Evolutionary conservation across 2,888 invertebrate genomes (phyloP).

Genomic region (Nycteola revayana): DNA sequence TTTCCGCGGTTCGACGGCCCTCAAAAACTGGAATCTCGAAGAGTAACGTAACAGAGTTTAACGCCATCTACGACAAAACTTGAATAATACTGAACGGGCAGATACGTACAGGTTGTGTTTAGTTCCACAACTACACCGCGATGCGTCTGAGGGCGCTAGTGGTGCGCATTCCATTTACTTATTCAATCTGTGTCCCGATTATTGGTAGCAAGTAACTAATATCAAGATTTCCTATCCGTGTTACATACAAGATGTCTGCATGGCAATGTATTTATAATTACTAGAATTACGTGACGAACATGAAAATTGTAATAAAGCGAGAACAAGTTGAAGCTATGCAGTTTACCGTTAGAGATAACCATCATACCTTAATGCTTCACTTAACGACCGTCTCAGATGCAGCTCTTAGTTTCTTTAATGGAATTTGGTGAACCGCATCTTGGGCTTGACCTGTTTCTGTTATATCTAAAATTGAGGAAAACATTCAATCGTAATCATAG

Average conservation of each 20-base stretch:
- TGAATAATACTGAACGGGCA: slow-evolving; percentile 16
- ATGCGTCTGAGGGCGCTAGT: slow-evolving; percentile 40
- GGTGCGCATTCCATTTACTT: slow-evolving; percentile 15
- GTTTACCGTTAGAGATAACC: slow-evolving; percentile 45
- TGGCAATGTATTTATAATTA: slow-evolving; percentile 35
- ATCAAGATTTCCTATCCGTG: slow-evolving; percentile 24
- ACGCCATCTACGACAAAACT: slow-evolving; percentile 39
- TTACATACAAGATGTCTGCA: slow-evolving; percentile 31
- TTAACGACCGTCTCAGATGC: slow-evolving; percentile 39
- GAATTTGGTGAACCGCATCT: slow-evolving; percentile 33
- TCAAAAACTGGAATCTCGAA: not conserved
- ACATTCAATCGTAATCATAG: not conserved
- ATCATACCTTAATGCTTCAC: slow-evolving; percentile 41
- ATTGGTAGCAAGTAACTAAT: slow-evolving; percentile 22
- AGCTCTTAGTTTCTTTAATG: slow-evolving; percentile 34
- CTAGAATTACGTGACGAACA: slow-evolving; percentile 32
- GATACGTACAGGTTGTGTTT: slow-evolving; percentile 4
- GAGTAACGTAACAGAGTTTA: slow-evolving; percentile 11
- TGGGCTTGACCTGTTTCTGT: slow-evolving; percentile 20
- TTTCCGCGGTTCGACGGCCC: too few relatives aligned
- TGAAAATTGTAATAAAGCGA: slow-evolving; percentile 26
- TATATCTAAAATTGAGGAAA: slow-evolving; percentile 6
- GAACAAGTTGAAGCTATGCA: slow-evolving; percentile 42
- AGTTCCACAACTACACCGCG: slow-evolving; percentile 17
- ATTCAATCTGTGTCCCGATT: slow-evolving; percentile 21